A percentile compares a stretch with the other conserved stretches of the same genome.
Conservation (phyloP, 2,113 vertebrate species). For the Melospiza georgiana region DNA sequence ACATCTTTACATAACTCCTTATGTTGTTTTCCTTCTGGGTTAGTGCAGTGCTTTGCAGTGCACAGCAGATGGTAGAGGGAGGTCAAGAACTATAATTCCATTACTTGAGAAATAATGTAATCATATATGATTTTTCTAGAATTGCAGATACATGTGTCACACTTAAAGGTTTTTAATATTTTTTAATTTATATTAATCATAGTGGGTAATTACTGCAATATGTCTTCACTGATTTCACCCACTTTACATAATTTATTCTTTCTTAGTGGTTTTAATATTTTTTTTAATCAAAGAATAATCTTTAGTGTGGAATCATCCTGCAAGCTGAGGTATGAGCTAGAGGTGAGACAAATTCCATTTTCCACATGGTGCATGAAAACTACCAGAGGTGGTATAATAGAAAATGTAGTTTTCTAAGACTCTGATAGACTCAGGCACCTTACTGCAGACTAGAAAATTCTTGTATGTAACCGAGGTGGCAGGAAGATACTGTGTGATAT, state of each 20-base stretch:
- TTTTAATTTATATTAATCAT: neutral
- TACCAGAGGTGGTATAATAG: neutral
- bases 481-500: neutral
- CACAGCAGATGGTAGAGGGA: constrained; percentile 40
- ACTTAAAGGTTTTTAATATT: neutral
- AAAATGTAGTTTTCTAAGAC: constrained; percentile 2
- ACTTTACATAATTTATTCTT: neutral
- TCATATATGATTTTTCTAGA: constrained; percentile 4
- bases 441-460: constrained; percentile 18
- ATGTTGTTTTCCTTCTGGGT: neutral
- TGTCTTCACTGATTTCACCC: neutral
- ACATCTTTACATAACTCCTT: neutral
- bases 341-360: constrained; percentile 28
- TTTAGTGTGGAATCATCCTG: neutral
- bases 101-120: constrained; percentile 13
- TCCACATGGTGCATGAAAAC: neutral
- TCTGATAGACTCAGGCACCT: neutral
- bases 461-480: neutral
- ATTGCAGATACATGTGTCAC: neutral
- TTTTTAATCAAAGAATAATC: neutral
- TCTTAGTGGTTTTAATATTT: neutral
- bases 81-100: constrained; percentile 26
- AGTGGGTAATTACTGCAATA: neutral
- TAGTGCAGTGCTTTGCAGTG: neutral
- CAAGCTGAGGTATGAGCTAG: neutral